A percentile compares a stretch with the other conserved stretches of the same genome.
These are phyloP conservation scores for Malachius bipustulatus DNA, from an alignment of 2,888 invertebrate species.

Conservation along the genomic window DNA sequence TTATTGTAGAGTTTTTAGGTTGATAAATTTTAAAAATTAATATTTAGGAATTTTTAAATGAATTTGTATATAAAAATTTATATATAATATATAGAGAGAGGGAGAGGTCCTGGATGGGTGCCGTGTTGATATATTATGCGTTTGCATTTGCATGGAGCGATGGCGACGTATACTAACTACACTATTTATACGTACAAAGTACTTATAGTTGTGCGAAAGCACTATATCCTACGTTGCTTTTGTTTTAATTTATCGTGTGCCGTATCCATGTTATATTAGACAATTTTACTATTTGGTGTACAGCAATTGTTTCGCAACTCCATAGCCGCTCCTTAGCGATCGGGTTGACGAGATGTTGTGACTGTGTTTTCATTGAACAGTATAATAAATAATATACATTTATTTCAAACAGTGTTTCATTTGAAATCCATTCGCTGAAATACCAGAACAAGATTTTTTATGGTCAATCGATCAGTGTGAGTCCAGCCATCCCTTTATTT, in stretches of 20 bases:
- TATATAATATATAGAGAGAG: constrained; percentile 48
- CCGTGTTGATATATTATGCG: constrained; percentile 27
- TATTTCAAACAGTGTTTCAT: constrained; percentile 57
- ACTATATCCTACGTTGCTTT: constrained; percentile 37
- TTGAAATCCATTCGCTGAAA: too few relatives aligned
- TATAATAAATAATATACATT: constrained; percentile 68
- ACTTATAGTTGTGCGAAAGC: constrained; percentile 35
- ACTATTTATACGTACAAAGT: constrained; percentile 40
- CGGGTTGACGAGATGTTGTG: constrained; percentile 37
- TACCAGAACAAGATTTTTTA: too few relatives aligned
- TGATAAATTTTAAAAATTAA: constrained; percentile 43
- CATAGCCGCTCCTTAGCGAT: constrained; percentile 19
- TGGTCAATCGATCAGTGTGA: too few relatives aligned
- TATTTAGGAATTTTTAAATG: constrained; percentile 56
- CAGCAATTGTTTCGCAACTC: constrained; percentile 37
- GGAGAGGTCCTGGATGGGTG: constrained; percentile 35
- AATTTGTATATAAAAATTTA: constrained; percentile 57
- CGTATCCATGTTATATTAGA: constrained; percentile 42
- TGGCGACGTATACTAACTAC: constrained; percentile 35
- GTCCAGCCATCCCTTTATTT: too few relatives aligned
- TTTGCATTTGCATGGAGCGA: constrained; percentile 33
- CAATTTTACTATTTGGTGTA: constrained; percentile 43
- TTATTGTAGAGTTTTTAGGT: constrained; percentile 40
- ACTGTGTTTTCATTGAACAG: constrained; percentile 53
- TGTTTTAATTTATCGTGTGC: constrained; percentile 39